These are phyloP conservation scores for Drosophila anomalata DNA, from an alignment of 2,888 invertebrate genomes.

Conservation along the genomic window DNA sequence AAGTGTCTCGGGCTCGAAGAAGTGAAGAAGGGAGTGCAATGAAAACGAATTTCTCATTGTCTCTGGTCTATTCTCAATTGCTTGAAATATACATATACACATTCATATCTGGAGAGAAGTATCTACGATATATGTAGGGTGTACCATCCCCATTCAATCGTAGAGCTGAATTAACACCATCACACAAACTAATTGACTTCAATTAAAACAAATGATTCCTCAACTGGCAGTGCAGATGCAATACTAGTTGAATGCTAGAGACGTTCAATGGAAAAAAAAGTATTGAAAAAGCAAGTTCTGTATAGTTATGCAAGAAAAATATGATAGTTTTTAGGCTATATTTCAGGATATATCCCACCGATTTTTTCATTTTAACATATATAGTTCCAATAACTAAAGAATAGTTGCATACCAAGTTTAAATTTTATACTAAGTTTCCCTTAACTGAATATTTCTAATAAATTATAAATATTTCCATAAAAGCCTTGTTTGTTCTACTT, in stretches of 20 bases:
- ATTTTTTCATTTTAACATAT: background rate
- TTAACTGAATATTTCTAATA: background rate
- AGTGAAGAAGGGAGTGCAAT: conserved; percentile 52
- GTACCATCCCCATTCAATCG: conserved; percentile 27
- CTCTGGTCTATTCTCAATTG: conserved; percentile 57
- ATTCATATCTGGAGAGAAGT: background rate
- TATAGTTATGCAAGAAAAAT: too few relatives aligned
- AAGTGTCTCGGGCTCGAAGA: conserved; percentile 44
- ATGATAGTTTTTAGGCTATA: too few relatives aligned
- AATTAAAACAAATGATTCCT: conserved; percentile 75
- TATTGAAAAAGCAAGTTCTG: too few relatives aligned
- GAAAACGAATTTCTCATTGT: conserved; percentile 67
- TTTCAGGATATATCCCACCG: too few relatives aligned
- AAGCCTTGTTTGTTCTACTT: background rate
- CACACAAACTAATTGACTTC: conserved; percentile 81
- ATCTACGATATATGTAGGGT: background rate
- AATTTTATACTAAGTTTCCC: background rate
- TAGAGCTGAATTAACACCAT: conserved; percentile 77
- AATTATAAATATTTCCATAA: background rate
- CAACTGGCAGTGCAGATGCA: conserved; percentile 31
- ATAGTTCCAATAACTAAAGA: background rate
- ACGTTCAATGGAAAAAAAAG: conserved; percentile 13
- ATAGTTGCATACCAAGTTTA: background rate
- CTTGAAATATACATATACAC: conserved; percentile 44
- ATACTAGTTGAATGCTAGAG: conserved; percentile 19